Conservation (phyloP, 2,888 invertebrate genomes). For the Conistra vaccinii region DNA sequence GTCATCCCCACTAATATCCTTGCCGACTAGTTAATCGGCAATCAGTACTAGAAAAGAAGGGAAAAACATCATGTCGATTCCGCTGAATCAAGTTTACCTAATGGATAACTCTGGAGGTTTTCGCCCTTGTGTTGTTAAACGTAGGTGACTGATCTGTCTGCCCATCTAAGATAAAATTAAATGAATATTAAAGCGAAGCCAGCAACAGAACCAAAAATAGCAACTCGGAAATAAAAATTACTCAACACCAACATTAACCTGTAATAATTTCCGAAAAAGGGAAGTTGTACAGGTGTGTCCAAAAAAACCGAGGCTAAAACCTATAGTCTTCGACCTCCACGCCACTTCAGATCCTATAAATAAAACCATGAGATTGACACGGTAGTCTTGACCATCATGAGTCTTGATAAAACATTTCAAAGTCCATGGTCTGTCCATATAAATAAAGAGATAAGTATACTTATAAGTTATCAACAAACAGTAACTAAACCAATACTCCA, state of each 20-base stretch:
- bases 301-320: background rate
- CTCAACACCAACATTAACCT: background rate
- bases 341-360: background rate
- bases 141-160: background rate
- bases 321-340: background rate
- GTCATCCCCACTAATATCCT: background rate
- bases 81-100: background rate
- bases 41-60: background rate
- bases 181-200: background rate
- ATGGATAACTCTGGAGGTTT: background rate
- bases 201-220: background rate
- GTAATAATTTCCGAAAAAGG: background rate
- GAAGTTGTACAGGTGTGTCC: background rate
- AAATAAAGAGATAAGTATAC: background rate
- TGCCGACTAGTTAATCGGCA: background rate
- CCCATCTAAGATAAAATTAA: background rate
- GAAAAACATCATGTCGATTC: too few species aligned
- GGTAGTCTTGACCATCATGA: background rate
- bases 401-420: background rate
- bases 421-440: background rate
- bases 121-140: background rate
- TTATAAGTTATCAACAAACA: background rate
- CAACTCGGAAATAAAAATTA: background rate
- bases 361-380: background rate
- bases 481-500: background rate